phyloP scores from a whole-genome alignment of 37 sponge, comb jelly and placozoan genomes.

The Bolinopsis microptera region DNA sequence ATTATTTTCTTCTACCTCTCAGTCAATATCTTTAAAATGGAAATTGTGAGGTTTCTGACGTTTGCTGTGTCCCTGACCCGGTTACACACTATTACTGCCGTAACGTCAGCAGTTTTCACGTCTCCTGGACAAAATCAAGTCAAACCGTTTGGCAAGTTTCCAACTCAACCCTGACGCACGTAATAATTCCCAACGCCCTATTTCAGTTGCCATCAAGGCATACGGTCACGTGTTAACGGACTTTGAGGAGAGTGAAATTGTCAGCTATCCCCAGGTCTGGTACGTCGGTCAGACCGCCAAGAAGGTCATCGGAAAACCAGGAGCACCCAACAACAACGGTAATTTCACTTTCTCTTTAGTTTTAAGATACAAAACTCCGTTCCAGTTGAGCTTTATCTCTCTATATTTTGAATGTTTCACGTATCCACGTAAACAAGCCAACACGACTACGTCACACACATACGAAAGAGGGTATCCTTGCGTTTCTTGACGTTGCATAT shows the following conservation, averaged over 20 bases:
- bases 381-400: too few species aligned
- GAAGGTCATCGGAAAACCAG: slow-evolving; percentile 77
- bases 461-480: neutral
- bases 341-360: neutral
- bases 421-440: neutral
- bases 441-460: neutral
- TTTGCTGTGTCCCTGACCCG: too few species aligned
- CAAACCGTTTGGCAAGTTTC: neutral
- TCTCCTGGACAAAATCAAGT: neutral
- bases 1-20: too few species aligned
- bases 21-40: too few species aligned
- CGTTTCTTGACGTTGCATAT: neutral
- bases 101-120: too few species aligned
- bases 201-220: slow-evolving; percentile 71
- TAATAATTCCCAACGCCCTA: slow-evolving; percentile 66
- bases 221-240: slow-evolving; percentile 72
- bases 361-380: too few species aligned
- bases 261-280: slow-evolving; percentile 88
- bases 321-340: slow-evolving; percentile 83
- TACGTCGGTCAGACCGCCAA: slow-evolving; percentile 83
- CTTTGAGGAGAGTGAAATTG: slow-evolving; percentile 82
- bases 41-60: too few species aligned
- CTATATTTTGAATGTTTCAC: neutral
- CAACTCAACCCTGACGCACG: neutral
- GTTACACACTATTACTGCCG: too few species aligned